A percentile compares a stretch with the other conserved stretches of the same genome.
These are phyloP conservation scores for Alces alces DNA, from an alignment of 2,113 vertebrate genomes.

Conservation along the genomic window DNA sequence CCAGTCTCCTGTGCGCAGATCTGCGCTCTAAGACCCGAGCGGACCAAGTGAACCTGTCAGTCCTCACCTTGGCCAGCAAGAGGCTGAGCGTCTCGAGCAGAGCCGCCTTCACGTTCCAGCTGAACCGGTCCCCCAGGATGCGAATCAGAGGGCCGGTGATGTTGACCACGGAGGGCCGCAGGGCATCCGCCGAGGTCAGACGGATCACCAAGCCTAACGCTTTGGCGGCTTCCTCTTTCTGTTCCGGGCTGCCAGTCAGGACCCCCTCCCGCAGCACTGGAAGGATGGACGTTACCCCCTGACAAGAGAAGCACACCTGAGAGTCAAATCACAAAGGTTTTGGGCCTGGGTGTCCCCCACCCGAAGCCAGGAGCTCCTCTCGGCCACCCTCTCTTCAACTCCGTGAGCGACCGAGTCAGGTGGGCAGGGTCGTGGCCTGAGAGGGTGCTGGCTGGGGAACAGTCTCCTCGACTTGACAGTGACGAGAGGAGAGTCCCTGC, in stretches of 20 bases:
- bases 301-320: neutral
- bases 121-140: constrained; percentile 96
- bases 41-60: neutral
- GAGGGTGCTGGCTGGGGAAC: neutral
- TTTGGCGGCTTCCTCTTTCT: constrained; percentile 97
- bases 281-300: constrained; percentile 98
- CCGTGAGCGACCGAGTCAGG: neutral
- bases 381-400: neutral
- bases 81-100: constrained; percentile 95
- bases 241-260: constrained; percentile 94
- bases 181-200: constrained; percentile 94
- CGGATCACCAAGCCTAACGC: constrained; percentile 94
- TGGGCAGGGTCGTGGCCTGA: neutral
- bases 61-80: constrained; percentile 91
- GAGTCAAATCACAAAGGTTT: constrained; percentile 30
- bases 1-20: neutral
- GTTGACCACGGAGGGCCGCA: constrained; percentile 95
- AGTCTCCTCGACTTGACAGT: neutral
- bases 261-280: constrained; percentile 96
- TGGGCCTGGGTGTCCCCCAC: neutral
- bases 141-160: constrained; percentile 98
- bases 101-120: constrained; percentile 95
- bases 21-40: neutral
- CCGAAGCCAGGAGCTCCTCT: neutral
- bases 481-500: neutral